Base-by-base conservation (phyloP, 1,140 invertebrate genomes). In the Drosophila paulistorum region DNA sequence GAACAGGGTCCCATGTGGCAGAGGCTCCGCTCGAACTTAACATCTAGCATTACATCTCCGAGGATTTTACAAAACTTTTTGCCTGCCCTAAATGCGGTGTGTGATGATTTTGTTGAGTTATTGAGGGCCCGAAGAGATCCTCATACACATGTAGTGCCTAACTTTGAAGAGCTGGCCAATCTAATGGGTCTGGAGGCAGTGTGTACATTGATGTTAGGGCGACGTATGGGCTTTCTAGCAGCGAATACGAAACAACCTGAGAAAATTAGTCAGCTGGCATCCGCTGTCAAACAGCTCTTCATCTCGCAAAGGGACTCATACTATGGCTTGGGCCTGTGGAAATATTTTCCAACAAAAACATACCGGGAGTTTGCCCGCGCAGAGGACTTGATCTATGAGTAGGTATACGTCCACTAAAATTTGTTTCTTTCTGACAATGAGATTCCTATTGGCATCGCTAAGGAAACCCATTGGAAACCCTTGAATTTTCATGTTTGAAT, bases 1-100 rank as follows among this genome's bases (percentile, higher is more conserved):
- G 96, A 97, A 95, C 96, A 97, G 92, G 97, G 97, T 14, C 94
- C 95, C 74, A 95, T 94, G 62, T 98, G 97, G 97, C 94, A 95
- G 39, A 93, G 94, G 61, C 93, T 98, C 10, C 94, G 97, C 17
- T 93, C 93, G 30, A 94, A 95, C 30, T 93, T 97, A 33, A 97
- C 97, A 3, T 94, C 95, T 2, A 95, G 95, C 80, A 93, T 98
- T 74, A 97, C 96, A 14, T 96, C 96, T 71, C 95, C 95, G 0
- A 94, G 94, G 74, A 96, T 96, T 0, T 95, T 98, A 81, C 93
- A 95, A 68, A 93, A 94, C 64, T 97, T 97, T 89, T 93, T 97
- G 65, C 96, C 96, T 0, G 94, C 96, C 61, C 92, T 97, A 26
- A 96, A 97, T 84, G 93, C 92, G 55, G 96, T 98, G 20, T 95